Evolutionary conservation across 2,113 vertebrate species (phyloP), one percentile per base, ranked within the genome.

Genomic region (Anser brachyrhynchus): DNA sequence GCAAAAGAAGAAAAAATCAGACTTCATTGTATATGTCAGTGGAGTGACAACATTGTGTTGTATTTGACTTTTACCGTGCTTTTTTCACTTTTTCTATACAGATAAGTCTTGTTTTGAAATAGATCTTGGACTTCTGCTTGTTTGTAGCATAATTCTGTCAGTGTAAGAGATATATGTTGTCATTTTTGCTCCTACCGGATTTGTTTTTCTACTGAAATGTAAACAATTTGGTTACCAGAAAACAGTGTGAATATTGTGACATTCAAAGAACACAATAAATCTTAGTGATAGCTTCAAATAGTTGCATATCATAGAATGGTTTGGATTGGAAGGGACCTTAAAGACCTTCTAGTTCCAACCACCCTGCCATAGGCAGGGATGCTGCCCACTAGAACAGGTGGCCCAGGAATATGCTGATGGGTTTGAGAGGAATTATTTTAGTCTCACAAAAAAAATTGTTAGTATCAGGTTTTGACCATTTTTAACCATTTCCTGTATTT

Each of bases 171-270:
- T 0, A 0, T 37, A 77, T 49, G 28, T 74, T 86, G 70, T 16
- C 2, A 3, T 74, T 91, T 92, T 92, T 84, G 31, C 5, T 89
- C 23, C 55, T 88, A 17, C n/a, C 90, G 74, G 41, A 86, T 83
- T 93, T 90, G 39, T 54, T 93, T 92, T 93, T 79, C 54, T 88
- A 16, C 61, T 84, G 43, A 91, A 94, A 84, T 88, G 62, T 80
- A 80, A 96, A 86, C 67, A 90, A 13, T 74, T 80, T 77, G 3
- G 54, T 90, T 93, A 84, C 55, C 46, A 93, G 72, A 86, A 93
- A 90, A 72, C 81, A 82, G 19, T 46, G 17, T 74, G 39, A 72
- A 67, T 91, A 49, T 90, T 90, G 26, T 23, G 20, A 69, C 69
- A 31, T 84, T 88, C 49, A 83, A 70, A 90, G n/a, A 88, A 52